Conservation (phyloP, 2,888 invertebrate genomes). For the Drosophila basisetae region DNA sequence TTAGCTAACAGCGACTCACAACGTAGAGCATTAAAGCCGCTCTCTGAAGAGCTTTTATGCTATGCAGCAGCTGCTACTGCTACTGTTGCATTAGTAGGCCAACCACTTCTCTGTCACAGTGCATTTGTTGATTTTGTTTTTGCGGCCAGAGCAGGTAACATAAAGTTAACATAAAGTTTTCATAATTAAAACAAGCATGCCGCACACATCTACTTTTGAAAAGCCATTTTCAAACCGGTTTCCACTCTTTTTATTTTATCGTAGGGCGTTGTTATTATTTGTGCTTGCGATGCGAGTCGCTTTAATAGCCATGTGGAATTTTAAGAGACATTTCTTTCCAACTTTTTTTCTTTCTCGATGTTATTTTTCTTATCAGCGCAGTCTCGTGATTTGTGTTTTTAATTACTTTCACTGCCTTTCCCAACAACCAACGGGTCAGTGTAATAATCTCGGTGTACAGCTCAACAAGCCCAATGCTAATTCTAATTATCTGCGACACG, state of each 20-base stretch:
- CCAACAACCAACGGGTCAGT: conserved; percentile 45
- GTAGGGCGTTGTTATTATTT: conserved; percentile 60
- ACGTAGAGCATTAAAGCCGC: conserved; percentile 36
- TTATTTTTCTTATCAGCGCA: conserved; percentile 38
- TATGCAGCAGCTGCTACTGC: conserved; percentile 17
- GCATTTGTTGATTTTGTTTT: conserved; percentile 58
- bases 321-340: conserved; percentile 46
- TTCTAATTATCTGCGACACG: conserved; percentile 74
- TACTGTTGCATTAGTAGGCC: conserved; percentile 74
- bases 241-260: conserved; percentile 26
- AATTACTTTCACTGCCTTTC: conserved; percentile 77
- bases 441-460: conserved; percentile 27
- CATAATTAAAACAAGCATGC: conserved; percentile 60
- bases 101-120: conserved; percentile 58
- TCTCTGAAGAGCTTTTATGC: conserved; percentile 32
- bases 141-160: conserved; percentile 30
- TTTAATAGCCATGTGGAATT: conserved; percentile 43
- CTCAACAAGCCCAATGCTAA: conserved; percentile 34
- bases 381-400: conserved; percentile 67
- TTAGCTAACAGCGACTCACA: conserved; percentile 48
- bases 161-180: conserved; percentile 51
- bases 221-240: conserved; percentile 68
- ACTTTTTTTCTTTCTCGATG: conserved; percentile 13
- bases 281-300: conserved; percentile 47
- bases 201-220: conserved; percentile 56